phyloP scores from a whole-genome alignment of 2,113 vertebrate species.

The Leucopsar rothschildi region DNA sequence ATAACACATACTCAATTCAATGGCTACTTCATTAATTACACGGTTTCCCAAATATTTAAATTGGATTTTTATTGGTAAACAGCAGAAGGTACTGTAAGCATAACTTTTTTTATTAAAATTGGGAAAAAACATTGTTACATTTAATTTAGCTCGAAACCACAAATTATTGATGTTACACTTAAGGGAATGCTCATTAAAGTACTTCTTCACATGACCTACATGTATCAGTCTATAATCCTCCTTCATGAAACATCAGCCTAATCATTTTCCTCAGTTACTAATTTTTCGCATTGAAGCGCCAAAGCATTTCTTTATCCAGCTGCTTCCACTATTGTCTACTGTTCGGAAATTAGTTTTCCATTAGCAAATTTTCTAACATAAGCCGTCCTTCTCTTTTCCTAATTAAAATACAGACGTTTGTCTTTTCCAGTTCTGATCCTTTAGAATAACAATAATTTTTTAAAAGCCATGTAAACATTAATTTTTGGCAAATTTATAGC shows the following conservation, averaged over 20 bases:
- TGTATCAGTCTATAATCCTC: background rate
- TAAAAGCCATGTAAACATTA: background rate
- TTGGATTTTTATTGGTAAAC: constrained; percentile 13
- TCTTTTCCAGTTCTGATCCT: background rate
- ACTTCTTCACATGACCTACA: constrained; percentile 31
- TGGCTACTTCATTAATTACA: background rate
- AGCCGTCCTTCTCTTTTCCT: background rate
- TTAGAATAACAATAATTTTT: background rate
- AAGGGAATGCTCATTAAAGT: constrained; percentile 19
- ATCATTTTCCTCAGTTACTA: constrained; percentile 9
- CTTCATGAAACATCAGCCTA: background rate
- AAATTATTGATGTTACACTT: constrained; percentile 13
- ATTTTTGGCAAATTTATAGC: constrained; percentile 26
- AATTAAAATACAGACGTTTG: background rate
- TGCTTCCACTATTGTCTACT: background rate
- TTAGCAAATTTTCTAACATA: constrained; percentile 14
- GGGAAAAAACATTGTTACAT: constrained; percentile 15
- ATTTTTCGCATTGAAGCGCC: constrained; percentile 6
- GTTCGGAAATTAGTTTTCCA: constrained; percentile 31
- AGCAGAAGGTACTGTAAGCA: constrained; percentile 5
- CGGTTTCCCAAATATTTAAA: constrained; percentile 19
- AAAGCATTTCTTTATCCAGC: background rate
- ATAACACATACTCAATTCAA: background rate
- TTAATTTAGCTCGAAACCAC: constrained; percentile 16
- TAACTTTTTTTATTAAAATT: constrained; percentile 24